phyloP scores from a whole-genome alignment of 2,797 vertebrate species.

The Nannoperca australis region DNA sequence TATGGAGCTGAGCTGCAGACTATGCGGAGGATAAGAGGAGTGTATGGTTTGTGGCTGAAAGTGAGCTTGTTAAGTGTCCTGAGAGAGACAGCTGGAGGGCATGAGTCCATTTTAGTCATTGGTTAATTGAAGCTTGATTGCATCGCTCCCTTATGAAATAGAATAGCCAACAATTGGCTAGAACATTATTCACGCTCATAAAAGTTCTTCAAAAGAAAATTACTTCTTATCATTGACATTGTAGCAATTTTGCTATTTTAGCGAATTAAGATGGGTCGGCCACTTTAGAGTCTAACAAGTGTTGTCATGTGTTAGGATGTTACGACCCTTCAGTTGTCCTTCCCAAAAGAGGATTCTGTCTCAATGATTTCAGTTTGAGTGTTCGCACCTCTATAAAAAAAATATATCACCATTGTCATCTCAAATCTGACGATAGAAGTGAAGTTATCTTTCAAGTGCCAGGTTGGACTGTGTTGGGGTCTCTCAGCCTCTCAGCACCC shows the following conservation, averaged over 20 bases:
- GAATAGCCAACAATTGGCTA: slow-evolving; percentile 78
- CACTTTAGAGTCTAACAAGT: slow-evolving; percentile 53
- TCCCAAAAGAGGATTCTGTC: slow-evolving; percentile 19
- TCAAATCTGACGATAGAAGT: slow-evolving; percentile 80
- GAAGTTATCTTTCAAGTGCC: slow-evolving; percentile 74
- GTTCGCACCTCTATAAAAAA: slow-evolving; percentile 81
- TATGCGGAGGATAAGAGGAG: slow-evolving; percentile 51
- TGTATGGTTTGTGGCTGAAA: slow-evolving; percentile 39
- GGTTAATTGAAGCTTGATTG: slow-evolving; percentile 84
- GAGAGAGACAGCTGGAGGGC: slow-evolving; percentile 73
- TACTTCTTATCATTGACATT: slow-evolving; percentile 74
- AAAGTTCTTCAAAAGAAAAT: slow-evolving; percentile 82
- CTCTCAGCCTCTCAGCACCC: slow-evolving; percentile 1
- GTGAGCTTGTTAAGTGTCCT: slow-evolving; percentile 65
- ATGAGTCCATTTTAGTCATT: slow-evolving; percentile 80
- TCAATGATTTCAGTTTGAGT: slow-evolving; percentile 33
- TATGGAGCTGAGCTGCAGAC: slow-evolving; percentile 65
- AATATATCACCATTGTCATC: slow-evolving; percentile 75
- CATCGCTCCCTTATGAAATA: slow-evolving; percentile 75
- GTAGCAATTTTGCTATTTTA: slow-evolving; percentile 68
- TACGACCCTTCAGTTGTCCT: slow-evolving; percentile 60
- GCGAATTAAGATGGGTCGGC: slow-evolving; percentile 47
- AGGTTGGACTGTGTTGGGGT: slow-evolving; percentile 43
- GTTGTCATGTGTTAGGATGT: slow-evolving; percentile 54
- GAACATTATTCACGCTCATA: slow-evolving; percentile 78